These are phyloP conservation scores for Epirrhoe alternata DNA, from an alignment of 2,888 invertebrate species.

Conservation along the genomic window DNA sequence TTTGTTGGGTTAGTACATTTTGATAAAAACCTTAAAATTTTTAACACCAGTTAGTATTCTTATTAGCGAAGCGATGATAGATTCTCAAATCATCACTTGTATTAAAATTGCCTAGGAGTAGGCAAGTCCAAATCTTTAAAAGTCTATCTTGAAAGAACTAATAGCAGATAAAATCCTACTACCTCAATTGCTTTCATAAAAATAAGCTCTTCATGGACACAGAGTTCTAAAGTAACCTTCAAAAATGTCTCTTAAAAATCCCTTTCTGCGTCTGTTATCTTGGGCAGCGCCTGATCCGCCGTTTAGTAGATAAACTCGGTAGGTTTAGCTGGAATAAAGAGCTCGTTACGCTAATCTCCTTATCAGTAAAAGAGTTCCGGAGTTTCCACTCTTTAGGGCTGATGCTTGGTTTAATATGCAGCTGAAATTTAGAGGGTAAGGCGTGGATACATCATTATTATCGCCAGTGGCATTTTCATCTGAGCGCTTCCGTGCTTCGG, in stretches of 20 bases:
- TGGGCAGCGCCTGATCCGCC: constrained; percentile 41
- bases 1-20: background rate
- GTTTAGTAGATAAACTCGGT: constrained; percentile 44
- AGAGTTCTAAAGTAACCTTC: constrained; percentile 11
- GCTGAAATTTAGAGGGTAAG: constrained; percentile 3
- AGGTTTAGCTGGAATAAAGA: constrained; percentile 42
- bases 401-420: constrained; percentile 14
- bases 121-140: too few relatives aligned
- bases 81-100: too few relatives aligned
- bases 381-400: constrained; percentile 23
- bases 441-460: background rate
- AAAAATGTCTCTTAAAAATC: constrained; percentile 38
- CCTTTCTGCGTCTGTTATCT: constrained; percentile 36
- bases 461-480: too few relatives aligned
- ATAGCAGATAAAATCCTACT: too few relatives aligned
- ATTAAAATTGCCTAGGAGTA: too few relatives aligned
- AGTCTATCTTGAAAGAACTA: too few relatives aligned
- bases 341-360: constrained; percentile 47
- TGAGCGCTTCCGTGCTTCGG: too few relatives aligned
- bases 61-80: too few relatives aligned
- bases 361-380: constrained; percentile 44
- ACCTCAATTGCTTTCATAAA: background rate
- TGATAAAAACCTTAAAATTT: too few relatives aligned
- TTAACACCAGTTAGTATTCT: too few relatives aligned
- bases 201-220: background rate